phyloP scores from a whole-genome alignment of 1,140 invertebrate species.

The Prorops nasuta region DNA sequence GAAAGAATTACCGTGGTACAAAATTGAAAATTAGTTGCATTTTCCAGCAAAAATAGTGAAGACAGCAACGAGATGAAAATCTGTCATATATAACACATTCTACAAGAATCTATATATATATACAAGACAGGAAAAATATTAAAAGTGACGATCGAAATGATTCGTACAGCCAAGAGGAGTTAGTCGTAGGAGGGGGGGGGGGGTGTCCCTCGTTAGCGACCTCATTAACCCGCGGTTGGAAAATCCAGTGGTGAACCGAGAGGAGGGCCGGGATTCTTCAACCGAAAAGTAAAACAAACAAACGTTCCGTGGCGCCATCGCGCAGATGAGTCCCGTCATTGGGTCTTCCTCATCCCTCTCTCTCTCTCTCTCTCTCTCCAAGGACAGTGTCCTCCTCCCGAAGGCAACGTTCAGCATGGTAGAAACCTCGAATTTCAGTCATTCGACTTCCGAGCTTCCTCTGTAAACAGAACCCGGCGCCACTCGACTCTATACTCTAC shows the following conservation, averaged over 20 bases:
- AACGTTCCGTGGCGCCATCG: constrained; percentile 51
- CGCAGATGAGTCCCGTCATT: constrained; percentile 53
- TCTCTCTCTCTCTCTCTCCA: too few species aligned
- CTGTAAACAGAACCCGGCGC: constrained; percentile 45
- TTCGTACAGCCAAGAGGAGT: too few species aligned
- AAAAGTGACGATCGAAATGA: too few species aligned
- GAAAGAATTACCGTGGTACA: too few species aligned
- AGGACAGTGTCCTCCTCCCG: constrained; percentile 14
- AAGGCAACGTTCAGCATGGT: neutral
- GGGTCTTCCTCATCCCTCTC: constrained; percentile 18
- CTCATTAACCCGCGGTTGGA: constrained; percentile 44
- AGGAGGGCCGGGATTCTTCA: constrained; percentile 14
- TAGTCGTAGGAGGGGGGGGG: too few species aligned
- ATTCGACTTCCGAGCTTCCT: constrained; percentile 37
- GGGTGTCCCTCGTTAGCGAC: constrained; percentile 40
- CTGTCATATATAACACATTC: too few species aligned
- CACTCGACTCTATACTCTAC: too few species aligned
- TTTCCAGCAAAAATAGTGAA: too few species aligned
- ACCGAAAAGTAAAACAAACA: constrained; percentile 50
- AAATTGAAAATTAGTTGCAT: too few species aligned
- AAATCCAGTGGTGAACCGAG: constrained; percentile 13
- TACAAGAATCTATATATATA: too few species aligned
- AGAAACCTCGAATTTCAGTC: constrained; percentile 40
- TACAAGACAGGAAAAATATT: too few species aligned
- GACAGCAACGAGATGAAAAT: too few species aligned